Evolutionary conservation across 2,797 vertebrate genomes (phyloP).

Genomic region (Lutjanus argentimaculatus): DNA sequence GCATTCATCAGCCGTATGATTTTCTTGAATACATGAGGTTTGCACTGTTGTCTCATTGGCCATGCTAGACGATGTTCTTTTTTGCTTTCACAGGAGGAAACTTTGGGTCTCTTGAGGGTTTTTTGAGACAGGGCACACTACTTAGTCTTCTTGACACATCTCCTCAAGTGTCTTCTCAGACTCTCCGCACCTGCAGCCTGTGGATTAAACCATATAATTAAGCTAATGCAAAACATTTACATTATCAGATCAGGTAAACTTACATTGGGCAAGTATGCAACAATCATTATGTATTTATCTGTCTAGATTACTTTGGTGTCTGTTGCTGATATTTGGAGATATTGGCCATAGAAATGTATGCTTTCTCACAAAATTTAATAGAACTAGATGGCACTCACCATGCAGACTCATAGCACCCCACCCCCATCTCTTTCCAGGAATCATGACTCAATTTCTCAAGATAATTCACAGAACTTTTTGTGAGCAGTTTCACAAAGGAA

Average conservation of each 20-base stretch:
- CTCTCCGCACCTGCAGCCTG: constrained; percentile 14
- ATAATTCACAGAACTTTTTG: too few species aligned
- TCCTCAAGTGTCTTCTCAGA: constrained; percentile 5
- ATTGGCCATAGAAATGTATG: too few species aligned
- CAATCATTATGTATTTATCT: background rate
- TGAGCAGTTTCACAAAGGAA: too few species aligned
- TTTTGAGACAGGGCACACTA: background rate
- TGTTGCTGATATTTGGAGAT: too few species aligned
- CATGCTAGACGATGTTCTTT: constrained; percentile 41
- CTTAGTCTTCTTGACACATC: constrained; percentile 21
- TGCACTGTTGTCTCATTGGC: constrained; percentile 27
- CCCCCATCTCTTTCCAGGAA: too few species aligned
- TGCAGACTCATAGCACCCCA: too few species aligned
- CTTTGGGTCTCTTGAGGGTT: background rate
- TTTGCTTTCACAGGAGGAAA: constrained; percentile 8
- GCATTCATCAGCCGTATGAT: constrained; percentile 46
- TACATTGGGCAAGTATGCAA: background rate
- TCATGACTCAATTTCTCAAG: too few species aligned
- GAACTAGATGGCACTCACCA: too few species aligned
- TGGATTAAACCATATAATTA: background rate
- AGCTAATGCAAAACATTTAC: background rate
- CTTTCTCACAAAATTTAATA: too few species aligned
- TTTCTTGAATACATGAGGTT: constrained; percentile 18
- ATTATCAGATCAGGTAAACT: background rate
- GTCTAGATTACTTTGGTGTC: too few species aligned